Conservation (phyloP, 2,888 invertebrate genomes). For the Microctonus brassicae region DNA sequence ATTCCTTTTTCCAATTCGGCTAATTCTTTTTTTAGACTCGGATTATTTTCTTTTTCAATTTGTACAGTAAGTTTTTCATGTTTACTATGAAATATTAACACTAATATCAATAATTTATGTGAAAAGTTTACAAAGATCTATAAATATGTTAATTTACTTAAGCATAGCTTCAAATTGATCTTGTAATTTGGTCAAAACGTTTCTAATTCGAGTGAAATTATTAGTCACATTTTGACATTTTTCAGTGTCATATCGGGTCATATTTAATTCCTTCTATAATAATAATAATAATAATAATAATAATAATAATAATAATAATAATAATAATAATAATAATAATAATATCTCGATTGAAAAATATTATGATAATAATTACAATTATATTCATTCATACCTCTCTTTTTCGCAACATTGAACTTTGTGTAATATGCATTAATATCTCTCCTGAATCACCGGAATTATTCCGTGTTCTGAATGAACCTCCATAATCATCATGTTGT, state of each 20-base stretch:
- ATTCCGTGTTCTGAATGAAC: slow-evolving; percentile 33
- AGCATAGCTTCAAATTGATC: slow-evolving; percentile 61
- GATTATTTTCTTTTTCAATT: slow-evolving; percentile 51
- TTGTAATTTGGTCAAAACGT: slow-evolving; percentile 56
- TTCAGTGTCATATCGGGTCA: slow-evolving; percentile 10
- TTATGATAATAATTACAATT: neutral
- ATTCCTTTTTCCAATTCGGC: slow-evolving; percentile 57
- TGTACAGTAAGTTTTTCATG: slow-evolving; percentile 57
- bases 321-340: neutral
- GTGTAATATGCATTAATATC: slow-evolving; percentile 33
- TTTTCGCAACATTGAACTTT: slow-evolving; percentile 41
- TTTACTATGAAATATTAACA: slow-evolving; percentile 49
- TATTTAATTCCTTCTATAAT: slow-evolving; percentile 34
- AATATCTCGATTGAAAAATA: neutral
- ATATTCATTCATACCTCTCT: slow-evolving; percentile 14
- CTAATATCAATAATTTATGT: slow-evolving; percentile 4
- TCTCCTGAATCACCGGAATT: slow-evolving; percentile 32
- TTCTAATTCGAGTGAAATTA: slow-evolving; percentile 51
- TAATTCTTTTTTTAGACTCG: slow-evolving; percentile 52
- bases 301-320: neutral
- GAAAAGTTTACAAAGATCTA: too few species aligned
- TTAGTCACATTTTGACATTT: slow-evolving; percentile 20
- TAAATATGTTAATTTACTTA: slow-evolving; percentile 48
- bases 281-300: neutral
- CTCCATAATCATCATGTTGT: slow-evolving; percentile 22